Evolutionary conservation across 2,113 vertebrate species (phyloP).

Genomic region (Pseudolaguvia tuberculata): DNA sequence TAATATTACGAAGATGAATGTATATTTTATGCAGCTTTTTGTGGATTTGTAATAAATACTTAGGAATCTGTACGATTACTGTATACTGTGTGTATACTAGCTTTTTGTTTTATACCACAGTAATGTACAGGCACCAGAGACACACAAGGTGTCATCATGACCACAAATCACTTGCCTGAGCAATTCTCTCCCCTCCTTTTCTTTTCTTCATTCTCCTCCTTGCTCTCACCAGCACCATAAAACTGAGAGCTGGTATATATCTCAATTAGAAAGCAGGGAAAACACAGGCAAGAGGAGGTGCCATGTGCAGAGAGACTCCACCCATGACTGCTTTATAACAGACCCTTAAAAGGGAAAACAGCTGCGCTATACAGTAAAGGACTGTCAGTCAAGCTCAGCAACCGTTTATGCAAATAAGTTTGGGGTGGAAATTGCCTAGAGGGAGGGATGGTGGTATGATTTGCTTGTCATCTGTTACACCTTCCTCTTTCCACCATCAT

Average conservation of each 20-base stretch:
- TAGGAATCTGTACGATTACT: too few species aligned
- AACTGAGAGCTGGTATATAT: conserved; percentile 50
- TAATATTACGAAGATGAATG: too few species aligned
- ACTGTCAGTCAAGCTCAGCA: conserved; percentile 46
- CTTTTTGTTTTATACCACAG: conserved; percentile 38
- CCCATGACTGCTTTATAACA: conserved; percentile 38
- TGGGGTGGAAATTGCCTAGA: background rate
- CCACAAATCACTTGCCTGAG: conserved; percentile 59
- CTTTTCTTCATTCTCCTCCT: conserved; percentile 6
- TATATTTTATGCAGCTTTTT: too few species aligned
- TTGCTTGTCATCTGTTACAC: conserved; percentile 55
- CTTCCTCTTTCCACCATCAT: conserved; percentile 44
- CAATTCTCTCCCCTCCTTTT: conserved; percentile 32
- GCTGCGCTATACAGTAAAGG: conserved; percentile 26
- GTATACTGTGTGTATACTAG: conserved; percentile 19
- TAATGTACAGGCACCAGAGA: conserved; percentile 56
- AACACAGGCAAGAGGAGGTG: conserved; percentile 29
- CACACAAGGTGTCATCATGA: conserved; percentile 61
- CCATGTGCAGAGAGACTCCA: conserved; percentile 32
- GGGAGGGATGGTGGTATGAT: conserved; percentile 34
- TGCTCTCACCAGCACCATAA: conserved; percentile 43
- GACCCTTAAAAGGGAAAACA: conserved; percentile 50
- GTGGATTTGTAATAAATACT: too few species aligned
- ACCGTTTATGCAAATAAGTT: conserved; percentile 55
- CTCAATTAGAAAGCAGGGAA: conserved; percentile 49